Conservation (phyloP, 35 echinoderm and acorn worm genomes). For the Ptychodera flava region DNA sequence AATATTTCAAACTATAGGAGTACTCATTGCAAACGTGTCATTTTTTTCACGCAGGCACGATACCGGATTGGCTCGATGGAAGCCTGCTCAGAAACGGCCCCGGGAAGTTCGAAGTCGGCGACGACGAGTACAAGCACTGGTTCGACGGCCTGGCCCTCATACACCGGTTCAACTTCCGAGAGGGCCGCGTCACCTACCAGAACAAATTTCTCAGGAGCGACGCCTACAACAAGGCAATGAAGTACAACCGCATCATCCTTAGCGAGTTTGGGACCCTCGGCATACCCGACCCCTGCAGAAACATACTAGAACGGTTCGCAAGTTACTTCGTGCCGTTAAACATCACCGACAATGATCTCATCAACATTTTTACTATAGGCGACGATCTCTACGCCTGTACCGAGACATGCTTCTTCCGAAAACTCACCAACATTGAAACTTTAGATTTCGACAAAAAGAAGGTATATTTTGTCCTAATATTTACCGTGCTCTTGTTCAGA, state of each 20-base stretch:
- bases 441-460: slow-evolving; percentile 56
- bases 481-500: too few species aligned
- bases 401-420: slow-evolving; percentile 68
- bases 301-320: slow-evolving; percentile 83
- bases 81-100: slow-evolving; percentile 77
- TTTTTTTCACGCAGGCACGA: slow-evolving; percentile 51
- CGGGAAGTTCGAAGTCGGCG: slow-evolving; percentile 82
- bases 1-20: too few species aligned
- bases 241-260: slow-evolving; percentile 94
- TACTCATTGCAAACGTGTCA: too few species aligned
- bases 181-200: slow-evolving; percentile 82
- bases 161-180: slow-evolving; percentile 76
- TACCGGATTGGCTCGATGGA: slow-evolving; percentile 78
- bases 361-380: slow-evolving; percentile 87
- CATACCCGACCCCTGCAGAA: slow-evolving; percentile 91
- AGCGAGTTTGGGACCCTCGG: slow-evolving; percentile 90
- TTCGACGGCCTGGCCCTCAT: slow-evolving; percentile 91
- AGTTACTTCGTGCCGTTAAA: slow-evolving; percentile 83
- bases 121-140: slow-evolving; percentile 90
- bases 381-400: slow-evolving; percentile 85
- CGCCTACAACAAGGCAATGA: slow-evolving; percentile 90
- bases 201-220: slow-evolving; percentile 86
- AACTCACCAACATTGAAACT: slow-evolving; percentile 59
- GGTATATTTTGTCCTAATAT: too few species aligned
- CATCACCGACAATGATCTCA: slow-evolving; percentile 96